Evolutionary conservation across 2,888 invertebrate genomes (phyloP).

Genomic region (Hipparchia semele): DNA sequence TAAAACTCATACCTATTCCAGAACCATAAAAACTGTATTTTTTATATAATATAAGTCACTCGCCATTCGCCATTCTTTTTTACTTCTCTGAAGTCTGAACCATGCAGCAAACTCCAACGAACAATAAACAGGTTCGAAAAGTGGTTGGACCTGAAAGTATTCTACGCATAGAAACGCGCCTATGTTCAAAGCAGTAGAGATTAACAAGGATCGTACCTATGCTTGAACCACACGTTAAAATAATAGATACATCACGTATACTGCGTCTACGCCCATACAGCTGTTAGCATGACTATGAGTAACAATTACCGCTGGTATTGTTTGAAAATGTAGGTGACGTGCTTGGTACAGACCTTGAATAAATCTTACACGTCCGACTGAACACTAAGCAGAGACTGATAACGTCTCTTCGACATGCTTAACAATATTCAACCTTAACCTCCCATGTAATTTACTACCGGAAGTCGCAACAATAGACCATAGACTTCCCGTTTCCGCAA

Average conservation of each 20-base stretch:
- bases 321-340: slow-evolving; percentile 30
- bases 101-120: no score
- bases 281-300: slow-evolving; percentile 3
- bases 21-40: no score
- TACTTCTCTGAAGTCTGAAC: no score
- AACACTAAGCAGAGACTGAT: slow-evolving; percentile 33
- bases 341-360: slow-evolving; percentile 34
- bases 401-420: slow-evolving; percentile 57
- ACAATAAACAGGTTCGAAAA: no score
- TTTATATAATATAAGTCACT: no score
- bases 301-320: slow-evolving; percentile 27
- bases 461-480: slow-evolving; percentile 59
- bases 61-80: no score
- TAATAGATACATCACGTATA: not conserved
- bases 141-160: no score
- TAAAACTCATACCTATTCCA: no score
- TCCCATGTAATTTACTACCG: slow-evolving; percentile 49
- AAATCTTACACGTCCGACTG: slow-evolving; percentile 41
- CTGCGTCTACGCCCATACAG: slow-evolving; percentile 14
- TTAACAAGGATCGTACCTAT: not conserved
- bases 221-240: not conserved
- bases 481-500: slow-evolving; percentile 68
- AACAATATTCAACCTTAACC: slow-evolving; percentile 30
- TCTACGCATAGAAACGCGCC: no score
- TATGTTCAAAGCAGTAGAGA: no score